Conservation (phyloP, 2,797 vertebrate species). For the Spheniscus humboldti region DNA sequence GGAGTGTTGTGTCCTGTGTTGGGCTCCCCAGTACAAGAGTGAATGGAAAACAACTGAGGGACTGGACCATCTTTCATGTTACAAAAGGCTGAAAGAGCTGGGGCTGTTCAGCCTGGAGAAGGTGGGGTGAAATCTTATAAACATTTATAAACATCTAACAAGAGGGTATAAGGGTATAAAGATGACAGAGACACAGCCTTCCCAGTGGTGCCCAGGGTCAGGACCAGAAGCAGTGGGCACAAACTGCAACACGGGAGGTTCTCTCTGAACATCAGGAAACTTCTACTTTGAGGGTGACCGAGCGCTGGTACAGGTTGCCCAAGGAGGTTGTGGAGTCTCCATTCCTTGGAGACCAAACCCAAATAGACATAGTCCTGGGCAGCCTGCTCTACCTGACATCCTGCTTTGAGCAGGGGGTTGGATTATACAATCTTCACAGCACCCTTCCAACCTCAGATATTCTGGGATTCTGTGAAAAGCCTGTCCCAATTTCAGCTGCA, state of each 20-base stretch:
- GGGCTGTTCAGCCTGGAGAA: neutral
- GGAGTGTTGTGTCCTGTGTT: neutral
- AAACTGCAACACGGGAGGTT: neutral
- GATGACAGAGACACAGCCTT: neutral
- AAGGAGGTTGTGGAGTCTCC: neutral
- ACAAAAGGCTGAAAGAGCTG: neutral
- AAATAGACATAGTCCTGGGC: neutral
- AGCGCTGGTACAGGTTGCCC: neutral
- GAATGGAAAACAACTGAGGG: neutral
- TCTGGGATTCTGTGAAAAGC: neutral
- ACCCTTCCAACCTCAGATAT: neutral
- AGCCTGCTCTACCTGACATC: neutral
- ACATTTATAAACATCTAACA: neutral
- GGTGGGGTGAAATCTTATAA: fast-evolving
- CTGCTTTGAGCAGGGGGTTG: neutral
- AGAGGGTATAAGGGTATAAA: neutral
- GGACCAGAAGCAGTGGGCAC: neutral
- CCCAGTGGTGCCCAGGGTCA: neutral
- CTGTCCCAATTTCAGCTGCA: neutral
- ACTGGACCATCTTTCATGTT: neutral
- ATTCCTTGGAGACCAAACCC: neutral
- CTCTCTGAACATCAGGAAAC: neutral
- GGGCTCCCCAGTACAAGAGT: neutral
- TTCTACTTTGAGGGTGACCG: neutral
- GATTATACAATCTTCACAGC: neutral